phyloP scores from a whole-genome alignment of 1,140 invertebrate genomes.

The Drosophila leontia region DNA sequence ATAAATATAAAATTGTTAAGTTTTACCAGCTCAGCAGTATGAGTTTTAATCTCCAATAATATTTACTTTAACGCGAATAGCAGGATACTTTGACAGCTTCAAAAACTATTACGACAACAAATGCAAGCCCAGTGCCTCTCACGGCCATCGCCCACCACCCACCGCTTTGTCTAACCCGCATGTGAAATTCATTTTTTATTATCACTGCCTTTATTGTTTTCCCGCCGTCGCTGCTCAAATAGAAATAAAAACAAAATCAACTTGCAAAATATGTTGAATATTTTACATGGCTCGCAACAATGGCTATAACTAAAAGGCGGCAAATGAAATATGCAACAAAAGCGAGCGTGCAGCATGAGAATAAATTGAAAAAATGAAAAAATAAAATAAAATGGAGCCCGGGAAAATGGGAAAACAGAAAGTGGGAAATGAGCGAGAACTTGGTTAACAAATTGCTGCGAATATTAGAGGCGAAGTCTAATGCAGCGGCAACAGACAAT shows the following conservation, averaged over 20 bases:
- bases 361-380: slow-evolving; percentile 70
- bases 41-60: slow-evolving; percentile 8
- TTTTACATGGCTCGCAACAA: slow-evolving; percentile 68
- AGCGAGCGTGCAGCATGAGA: slow-evolving; percentile 68
- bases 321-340: slow-evolving; percentile 82
- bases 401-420: slow-evolving; percentile 8
- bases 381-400: slow-evolving; percentile 12
- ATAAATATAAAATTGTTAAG: neutral
- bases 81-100: slow-evolving; percentile 21
- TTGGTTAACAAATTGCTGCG: slow-evolving; percentile 80
- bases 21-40: neutral
- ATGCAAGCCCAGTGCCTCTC: slow-evolving; percentile 5
- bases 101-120: slow-evolving; percentile 40
- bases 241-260: slow-evolving; percentile 66
- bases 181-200: slow-evolving; percentile 82
- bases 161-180: slow-evolving; percentile 35
- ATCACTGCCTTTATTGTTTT: slow-evolving; percentile 66
- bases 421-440: slow-evolving; percentile 30
- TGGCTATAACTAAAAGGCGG: slow-evolving; percentile 77
- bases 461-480: slow-evolving; percentile 80
- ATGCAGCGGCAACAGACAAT: slow-evolving; percentile 67
- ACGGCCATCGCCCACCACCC: neutral
- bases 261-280: slow-evolving; percentile 81
- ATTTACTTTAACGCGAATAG: slow-evolving; percentile 32
- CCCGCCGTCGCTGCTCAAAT: slow-evolving; percentile 46